Evolutionary conservation across 2,797 vertebrate species (phyloP).

Genomic region (Pseudotriccus pelzelni): DNA sequence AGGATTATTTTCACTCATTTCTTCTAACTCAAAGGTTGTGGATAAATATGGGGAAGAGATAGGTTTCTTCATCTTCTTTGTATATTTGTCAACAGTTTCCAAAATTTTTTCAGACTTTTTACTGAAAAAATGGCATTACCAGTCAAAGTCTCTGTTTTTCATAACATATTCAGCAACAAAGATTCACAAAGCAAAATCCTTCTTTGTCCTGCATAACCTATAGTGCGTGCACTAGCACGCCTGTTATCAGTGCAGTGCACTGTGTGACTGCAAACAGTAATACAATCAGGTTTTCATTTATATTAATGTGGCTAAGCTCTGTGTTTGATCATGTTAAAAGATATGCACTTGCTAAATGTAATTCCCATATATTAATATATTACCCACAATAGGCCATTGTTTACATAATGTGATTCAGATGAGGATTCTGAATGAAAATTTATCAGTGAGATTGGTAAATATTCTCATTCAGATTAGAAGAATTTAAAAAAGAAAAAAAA

Average conservation of each 20-base stretch:
- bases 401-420: constrained; percentile 56
- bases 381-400: constrained; percentile 69
- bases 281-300: constrained; percentile 71
- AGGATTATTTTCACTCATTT: not conserved
- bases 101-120: not conserved
- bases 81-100: not conserved
- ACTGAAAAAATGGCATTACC: not conserved
- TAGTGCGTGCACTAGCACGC: constrained; percentile 12
- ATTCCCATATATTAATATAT: constrained; percentile 73
- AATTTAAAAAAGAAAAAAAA: not conserved
- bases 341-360: constrained; percentile 61
- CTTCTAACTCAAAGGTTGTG: not conserved
- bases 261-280: constrained; percentile 39
- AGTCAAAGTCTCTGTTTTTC: not conserved
- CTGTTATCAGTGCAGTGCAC: constrained; percentile 50
- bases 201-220: constrained; percentile 69
- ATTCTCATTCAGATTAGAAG: constrained; percentile 49
- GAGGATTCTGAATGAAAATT: constrained; percentile 58
- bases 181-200: not conserved
- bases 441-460: constrained; percentile 61
- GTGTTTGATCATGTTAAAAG: constrained; percentile 72
- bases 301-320: constrained; percentile 73
- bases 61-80: not conserved
- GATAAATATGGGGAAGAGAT: not conserved
- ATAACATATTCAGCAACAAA: not conserved